Conservation (phyloP, 1,140 invertebrate species). For the Linepithema humile region DNA sequence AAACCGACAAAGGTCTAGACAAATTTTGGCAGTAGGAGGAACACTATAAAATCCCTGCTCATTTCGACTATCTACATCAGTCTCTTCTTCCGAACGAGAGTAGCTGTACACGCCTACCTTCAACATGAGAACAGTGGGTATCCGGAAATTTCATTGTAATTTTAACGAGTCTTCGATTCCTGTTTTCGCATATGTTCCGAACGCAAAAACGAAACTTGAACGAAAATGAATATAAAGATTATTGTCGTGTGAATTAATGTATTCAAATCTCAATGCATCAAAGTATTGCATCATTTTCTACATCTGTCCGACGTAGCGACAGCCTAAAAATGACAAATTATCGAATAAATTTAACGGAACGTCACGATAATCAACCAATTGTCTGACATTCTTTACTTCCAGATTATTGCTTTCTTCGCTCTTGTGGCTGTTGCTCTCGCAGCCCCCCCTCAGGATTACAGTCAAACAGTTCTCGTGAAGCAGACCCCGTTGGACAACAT, state of each 20-base stretch:
- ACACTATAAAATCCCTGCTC: conserved; percentile 70
- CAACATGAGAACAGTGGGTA: conserved; percentile 76
- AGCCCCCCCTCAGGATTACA: conserved; percentile 55
- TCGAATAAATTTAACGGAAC: neutral
- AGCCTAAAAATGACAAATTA: too few species aligned
- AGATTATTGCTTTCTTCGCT: conserved; percentile 74
- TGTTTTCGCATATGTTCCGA: neutral
- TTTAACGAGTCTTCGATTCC: neutral
- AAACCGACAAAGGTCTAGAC: conserved; percentile 27
- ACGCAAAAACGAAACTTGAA: too few species aligned
- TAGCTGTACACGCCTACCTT: conserved; percentile 37
- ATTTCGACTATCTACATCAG: conserved; percentile 60
- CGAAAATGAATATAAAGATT: too few species aligned
- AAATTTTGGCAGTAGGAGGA: conserved; percentile 73
- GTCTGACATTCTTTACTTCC: neutral
- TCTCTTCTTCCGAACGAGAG: conserved; percentile 61
- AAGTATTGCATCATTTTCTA: too few species aligned
- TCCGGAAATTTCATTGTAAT: neutral
- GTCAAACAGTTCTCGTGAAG: conserved; percentile 73
- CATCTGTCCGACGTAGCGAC: too few species aligned
- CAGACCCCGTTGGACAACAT: conserved; percentile 78
- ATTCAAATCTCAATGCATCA: too few species aligned
- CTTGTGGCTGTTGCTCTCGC: conserved; percentile 77
- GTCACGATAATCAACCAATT: neutral
- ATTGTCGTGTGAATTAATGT: too few species aligned